A percentile compares a stretch with the other conserved stretches of the same genome.
These are phyloP conservation scores for Drosophila setifemur DNA, from an alignment of 1,140 invertebrate genomes.

Conservation along the genomic window DNA sequence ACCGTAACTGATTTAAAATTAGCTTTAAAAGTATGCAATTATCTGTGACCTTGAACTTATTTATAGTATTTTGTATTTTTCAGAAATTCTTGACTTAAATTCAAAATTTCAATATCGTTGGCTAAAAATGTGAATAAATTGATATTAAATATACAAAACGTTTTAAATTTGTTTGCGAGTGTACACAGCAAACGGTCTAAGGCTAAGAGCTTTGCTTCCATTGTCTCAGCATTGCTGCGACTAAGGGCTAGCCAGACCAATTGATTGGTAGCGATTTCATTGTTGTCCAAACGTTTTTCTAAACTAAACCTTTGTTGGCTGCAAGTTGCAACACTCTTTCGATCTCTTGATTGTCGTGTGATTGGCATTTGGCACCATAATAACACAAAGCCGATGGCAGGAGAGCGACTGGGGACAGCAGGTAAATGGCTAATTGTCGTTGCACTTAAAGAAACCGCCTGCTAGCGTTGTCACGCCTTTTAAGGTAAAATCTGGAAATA, in stretches of 20 bases:
- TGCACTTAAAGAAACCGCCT: slow-evolving; percentile 35
- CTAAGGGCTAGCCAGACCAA: slow-evolving; percentile 52
- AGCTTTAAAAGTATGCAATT: no score
- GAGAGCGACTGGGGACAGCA: neutral
- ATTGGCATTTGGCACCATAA: slow-evolving; percentile 60
- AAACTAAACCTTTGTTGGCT: slow-evolving; percentile 4
- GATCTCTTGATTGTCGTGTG: slow-evolving; percentile 52
- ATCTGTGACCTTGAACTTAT: no score
- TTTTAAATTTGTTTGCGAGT: neutral
- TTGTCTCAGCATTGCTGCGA: slow-evolving; percentile 45
- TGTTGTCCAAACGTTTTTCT: slow-evolving; percentile 38
- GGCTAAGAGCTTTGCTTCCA: slow-evolving; percentile 38
- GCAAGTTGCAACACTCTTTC: slow-evolving; percentile 52
- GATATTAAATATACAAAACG: no score
- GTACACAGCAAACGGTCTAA: slow-evolving; percentile 5
- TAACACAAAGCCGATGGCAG: neutral
- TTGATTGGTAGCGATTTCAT: slow-evolving; percentile 65
- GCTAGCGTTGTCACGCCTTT: neutral
- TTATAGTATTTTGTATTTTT: no score
- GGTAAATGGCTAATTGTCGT: slow-evolving; percentile 54
- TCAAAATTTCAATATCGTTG: no score
- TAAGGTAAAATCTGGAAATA: slow-evolving; percentile 32
- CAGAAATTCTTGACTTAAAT: no score
- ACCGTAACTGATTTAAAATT: no score
- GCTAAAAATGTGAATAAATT: no score